Base-by-base conservation (phyloP, 2,888 invertebrate species). In the Lasioglossum vierecki region DNA sequence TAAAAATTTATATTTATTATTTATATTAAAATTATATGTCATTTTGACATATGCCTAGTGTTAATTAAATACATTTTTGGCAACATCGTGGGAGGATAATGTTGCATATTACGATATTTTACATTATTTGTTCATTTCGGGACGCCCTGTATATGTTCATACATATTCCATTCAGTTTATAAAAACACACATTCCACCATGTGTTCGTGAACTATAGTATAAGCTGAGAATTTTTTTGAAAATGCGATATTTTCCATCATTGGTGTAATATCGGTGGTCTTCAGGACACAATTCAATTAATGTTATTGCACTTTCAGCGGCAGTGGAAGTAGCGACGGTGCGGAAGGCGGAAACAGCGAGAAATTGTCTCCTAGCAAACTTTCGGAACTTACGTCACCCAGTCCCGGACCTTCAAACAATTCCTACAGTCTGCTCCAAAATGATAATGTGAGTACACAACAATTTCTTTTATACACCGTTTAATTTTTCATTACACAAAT, bases 251-350 rank as follows among this genome's bases (percentile, higher is more conserved):
- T 30, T 63, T 63, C 13, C 15, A 30, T 63, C 30, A 30, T 30
- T 30, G 15, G 6, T 6, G 4, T n/a, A 26, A 44, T 71, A 15
- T 26, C 26, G 53, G 49, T n/a, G 15, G 11, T 11, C 9, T 15
- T 30, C 26, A 6, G 26, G 39, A 77, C n/a, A 68, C 53, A 26
- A 73, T 68, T 66, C 13, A 79, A 81, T 63, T 66, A 82, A 74
- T 72, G 75, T 18, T 26, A 18, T 86, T 77, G 84, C 89, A 85
- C 63, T 95, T 95, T 83, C 94, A 96, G 96, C 92, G 95, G 96
- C 76, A 96, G 96, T 92, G 95, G 96, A 88, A 96, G 96, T 92
- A 96, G 96, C 91, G 96, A 96, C 88, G 96, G 96, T 79, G 96
- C 96, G 57, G 96, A 95, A 85, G 95, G 94, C 80, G 94, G 93